Conservation (phyloP, 2,888 invertebrate species). For the Eristalis pertinax region DNA sequence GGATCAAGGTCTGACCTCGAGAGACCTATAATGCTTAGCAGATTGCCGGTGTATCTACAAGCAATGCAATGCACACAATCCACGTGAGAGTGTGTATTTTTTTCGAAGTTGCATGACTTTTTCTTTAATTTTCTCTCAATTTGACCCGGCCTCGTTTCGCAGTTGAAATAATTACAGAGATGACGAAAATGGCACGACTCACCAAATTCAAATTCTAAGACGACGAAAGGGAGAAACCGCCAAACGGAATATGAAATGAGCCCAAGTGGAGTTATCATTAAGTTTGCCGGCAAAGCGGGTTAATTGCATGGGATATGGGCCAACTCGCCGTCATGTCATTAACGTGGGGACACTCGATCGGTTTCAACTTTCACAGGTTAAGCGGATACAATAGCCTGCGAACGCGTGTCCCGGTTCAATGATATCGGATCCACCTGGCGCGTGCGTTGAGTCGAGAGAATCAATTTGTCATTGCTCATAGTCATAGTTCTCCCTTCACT, state of each 20-base stretch:
- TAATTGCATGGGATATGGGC: no score
- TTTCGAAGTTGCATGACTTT: neutral
- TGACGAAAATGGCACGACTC: neutral
- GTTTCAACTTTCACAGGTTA: neutral
- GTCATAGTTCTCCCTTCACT: neutral
- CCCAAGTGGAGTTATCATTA: no score
- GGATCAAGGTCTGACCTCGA: constrained; percentile 47
- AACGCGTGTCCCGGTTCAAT: neutral
- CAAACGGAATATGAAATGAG: no score
- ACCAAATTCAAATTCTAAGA: neutral
- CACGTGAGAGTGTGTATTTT: neutral
- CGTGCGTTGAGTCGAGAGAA: neutral
- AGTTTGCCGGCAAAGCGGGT: no score
- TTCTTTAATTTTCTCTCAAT: neutral
- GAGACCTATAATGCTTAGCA: constrained; percentile 8
- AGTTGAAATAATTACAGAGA: neutral
- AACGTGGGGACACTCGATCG: neutral
- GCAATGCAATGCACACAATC: neutral
- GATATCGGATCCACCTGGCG: neutral
- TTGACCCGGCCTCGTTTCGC: neutral
- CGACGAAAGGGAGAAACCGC: no score
- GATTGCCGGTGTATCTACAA: neutral
- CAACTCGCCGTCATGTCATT: no score
- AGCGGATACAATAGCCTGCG: neutral
- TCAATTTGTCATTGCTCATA: neutral